Percentiles rank a stretch among this genome's conserved stretches.
Evolutionary conservation across 1,140 invertebrate species (phyloP).

Genomic region (Halictus rubicundus): DNA sequence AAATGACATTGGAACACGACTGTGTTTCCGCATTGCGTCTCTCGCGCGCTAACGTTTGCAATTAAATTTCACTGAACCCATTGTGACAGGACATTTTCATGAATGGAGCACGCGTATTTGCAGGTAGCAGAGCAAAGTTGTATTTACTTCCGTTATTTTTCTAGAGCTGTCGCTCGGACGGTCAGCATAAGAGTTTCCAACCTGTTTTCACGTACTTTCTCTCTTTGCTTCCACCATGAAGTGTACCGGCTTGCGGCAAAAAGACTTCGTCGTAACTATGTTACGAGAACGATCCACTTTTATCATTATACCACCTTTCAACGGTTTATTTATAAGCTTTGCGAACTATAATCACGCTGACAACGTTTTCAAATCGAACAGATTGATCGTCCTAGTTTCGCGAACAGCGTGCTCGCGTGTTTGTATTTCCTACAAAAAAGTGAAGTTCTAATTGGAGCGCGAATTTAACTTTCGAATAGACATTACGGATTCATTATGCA

Average conservation of each 20-base stretch:
- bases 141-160: neutral
- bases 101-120: too few species aligned
- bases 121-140: too few species aligned
- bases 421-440: too few species aligned
- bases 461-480: neutral
- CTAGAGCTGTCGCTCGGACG: neutral
- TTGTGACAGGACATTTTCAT: too few species aligned
- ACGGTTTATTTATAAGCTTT: too few species aligned
- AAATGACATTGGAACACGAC: too few species aligned
- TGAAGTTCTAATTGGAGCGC: neutral
- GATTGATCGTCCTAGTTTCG: too few species aligned
- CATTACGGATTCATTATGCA: neutral
- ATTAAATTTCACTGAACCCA: too few species aligned
- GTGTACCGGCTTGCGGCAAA: neutral
- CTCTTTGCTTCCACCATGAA: constrained; percentile 1
- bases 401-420: neutral
- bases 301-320: neutral
- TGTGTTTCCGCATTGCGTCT: too few species aligned
- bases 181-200: neutral
- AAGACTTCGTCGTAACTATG: constrained; percentile 5
- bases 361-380: too few species aligned
- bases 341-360: too few species aligned
- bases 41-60: too few species aligned
- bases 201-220: constrained; percentile 49
- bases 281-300: constrained; percentile 25